Evolutionary conservation across 2,797 vertebrate species (phyloP), one percentile per base, ranked within the genome.

Genomic region (Sebastes goodei): DNA sequence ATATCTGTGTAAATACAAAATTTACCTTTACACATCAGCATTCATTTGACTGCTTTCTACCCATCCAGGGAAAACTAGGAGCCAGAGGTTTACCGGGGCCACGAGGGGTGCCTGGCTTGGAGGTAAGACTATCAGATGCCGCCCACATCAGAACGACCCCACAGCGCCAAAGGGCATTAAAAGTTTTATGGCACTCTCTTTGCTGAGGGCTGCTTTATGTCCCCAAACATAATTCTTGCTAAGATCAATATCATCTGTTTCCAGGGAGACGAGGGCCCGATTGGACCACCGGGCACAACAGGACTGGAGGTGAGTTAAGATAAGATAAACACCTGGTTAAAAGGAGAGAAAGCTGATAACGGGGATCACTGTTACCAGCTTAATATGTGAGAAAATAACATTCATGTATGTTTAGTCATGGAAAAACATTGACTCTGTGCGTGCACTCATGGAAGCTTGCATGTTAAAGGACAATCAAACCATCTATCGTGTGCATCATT

Each of bases 191-290:
- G 56, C 53, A 10, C 52, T 67, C 14, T 81, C 25, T 74, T 83
- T 73, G 35, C 67, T 57, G 38, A 76, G 53, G 15, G 71, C 56
- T 15, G 21, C 63, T 82, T 86, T 67, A 63, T 75, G 70, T 84
- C 77, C 68, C 66, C 42, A 68, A 83, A 85, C 67, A 80, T 74
- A 62, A 85, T 74, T 79, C 67, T 46, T 68, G 29, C 76, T 90
- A 69, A 86, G 66, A 81, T 88, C 63, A 86, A 87, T 85, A 74
- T 87, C 10, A 64, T 92, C 59, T 91, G 62, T 93, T 91, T 89
- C 62, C 88, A 99, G 98, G 99, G 99, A 73, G 97, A 99, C 2
- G 99, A 99, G 91, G 99, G 99, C 67, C 98, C 97, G 12, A 83
- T 95, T 72, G 99, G 99, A 90, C 97, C 97, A 91, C 95, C 97